phyloP scores from a whole-genome alignment of 1,140 invertebrate species.

The Hyposmocoma kahamanoa region DNA sequence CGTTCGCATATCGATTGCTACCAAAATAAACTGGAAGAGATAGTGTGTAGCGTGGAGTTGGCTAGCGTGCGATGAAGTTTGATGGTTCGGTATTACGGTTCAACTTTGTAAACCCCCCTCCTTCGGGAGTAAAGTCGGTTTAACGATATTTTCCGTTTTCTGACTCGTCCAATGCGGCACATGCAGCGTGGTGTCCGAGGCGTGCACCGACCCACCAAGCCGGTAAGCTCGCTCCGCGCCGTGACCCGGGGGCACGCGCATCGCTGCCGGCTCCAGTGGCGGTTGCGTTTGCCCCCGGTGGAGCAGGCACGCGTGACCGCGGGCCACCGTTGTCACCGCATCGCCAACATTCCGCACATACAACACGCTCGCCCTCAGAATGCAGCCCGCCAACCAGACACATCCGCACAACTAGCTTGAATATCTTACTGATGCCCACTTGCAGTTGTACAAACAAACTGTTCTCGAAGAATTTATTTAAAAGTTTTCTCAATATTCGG shows the following conservation, averaged over 20 bases:
- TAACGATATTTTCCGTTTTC: slow-evolving; percentile 52
- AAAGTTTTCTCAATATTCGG: too few species aligned
- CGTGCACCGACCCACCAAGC: slow-evolving; percentile 34
- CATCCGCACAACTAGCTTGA: slow-evolving; percentile 53
- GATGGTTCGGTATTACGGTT: slow-evolving; percentile 26
- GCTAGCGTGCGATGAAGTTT: slow-evolving; percentile 52
- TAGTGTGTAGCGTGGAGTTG: slow-evolving; percentile 60
- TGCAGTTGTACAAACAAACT: neutral
- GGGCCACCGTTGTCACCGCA: slow-evolving; percentile 38
- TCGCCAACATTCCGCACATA: slow-evolving; percentile 56
- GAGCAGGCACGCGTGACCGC: slow-evolving; percentile 39
- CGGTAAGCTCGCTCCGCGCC: slow-evolving; percentile 32
- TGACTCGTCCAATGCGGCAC: slow-evolving; percentile 67
- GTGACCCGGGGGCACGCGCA: neutral
- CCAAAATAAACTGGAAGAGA: slow-evolving; percentile 65
- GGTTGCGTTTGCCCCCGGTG: slow-evolving; percentile 8
- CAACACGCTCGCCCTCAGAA: slow-evolving; percentile 63
- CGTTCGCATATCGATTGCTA: slow-evolving; percentile 60
- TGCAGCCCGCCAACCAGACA: slow-evolving; percentile 52
- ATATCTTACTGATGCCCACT: slow-evolving; percentile 32
- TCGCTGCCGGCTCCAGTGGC: slow-evolving; percentile 5
- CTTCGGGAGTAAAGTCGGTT: slow-evolving; percentile 25
- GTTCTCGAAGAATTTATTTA: too few species aligned
- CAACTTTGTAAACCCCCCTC: slow-evolving; percentile 21
- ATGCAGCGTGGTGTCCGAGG: slow-evolving; percentile 51